phyloP scores from a whole-genome alignment of 2,113 vertebrate genomes.

The Scatophagus argus region DNA sequence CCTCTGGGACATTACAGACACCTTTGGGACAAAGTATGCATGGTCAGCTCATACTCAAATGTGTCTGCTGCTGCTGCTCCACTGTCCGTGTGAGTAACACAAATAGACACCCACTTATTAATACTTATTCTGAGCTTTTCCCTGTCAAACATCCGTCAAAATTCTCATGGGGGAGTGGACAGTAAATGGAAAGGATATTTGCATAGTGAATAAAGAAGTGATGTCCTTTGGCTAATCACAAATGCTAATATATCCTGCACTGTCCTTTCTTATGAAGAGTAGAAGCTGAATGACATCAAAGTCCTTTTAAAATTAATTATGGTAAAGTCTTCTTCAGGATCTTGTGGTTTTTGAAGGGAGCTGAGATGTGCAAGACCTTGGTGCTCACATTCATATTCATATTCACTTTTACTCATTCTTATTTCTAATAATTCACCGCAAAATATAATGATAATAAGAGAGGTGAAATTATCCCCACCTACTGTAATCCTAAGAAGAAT shows the following conservation, averaged over 20 bases:
- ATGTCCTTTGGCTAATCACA: conserved; percentile 77
- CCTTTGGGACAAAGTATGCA: conserved; percentile 62
- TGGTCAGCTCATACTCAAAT: conserved; percentile 40
- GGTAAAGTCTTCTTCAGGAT: conserved; percentile 45
- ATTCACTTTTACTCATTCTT: conserved; percentile 1
- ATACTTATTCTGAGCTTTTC: conserved; percentile 35
- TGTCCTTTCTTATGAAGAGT: conserved; percentile 67
- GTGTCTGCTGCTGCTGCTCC: conserved; percentile 21
- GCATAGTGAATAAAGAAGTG: conserved; percentile 70
- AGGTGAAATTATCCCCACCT: neutral
- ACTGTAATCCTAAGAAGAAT: conserved; percentile 11
- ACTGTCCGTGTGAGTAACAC: conserved; percentile 10
- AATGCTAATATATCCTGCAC: conserved; percentile 79
- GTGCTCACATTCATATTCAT: conserved; percentile 10
- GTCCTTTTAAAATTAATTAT: conserved; percentile 68
- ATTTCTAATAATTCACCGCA: neutral
- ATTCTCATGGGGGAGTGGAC: conserved; percentile 53
- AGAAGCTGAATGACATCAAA: conserved; percentile 65
- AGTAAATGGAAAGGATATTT: conserved; percentile 66
- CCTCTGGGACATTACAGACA: conserved; percentile 66
- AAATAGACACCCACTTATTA: conserved; percentile 32
- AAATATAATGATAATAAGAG: conserved; percentile 33
- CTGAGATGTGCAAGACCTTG: conserved; percentile 4
- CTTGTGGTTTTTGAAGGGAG: neutral
- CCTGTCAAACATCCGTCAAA: conserved; percentile 38